phyloP scores from a whole-genome alignment of 2,113 vertebrate genomes.

The Ploceus nigricollis region DNA sequence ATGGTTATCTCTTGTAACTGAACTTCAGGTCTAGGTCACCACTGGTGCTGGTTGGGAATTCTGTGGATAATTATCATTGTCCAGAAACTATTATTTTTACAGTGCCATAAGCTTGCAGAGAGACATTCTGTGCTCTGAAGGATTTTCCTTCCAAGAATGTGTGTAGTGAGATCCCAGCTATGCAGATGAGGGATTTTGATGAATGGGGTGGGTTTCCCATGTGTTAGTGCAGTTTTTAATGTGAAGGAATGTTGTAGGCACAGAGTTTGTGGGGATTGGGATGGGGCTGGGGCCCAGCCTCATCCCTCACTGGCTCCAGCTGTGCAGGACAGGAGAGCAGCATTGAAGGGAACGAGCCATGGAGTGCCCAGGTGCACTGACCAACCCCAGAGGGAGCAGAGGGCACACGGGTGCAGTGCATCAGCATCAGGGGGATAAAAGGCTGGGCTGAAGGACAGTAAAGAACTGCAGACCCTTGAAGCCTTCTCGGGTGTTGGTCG shows the following conservation, averaged over 20 bases:
- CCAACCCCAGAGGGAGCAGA: background rate
- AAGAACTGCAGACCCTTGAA: background rate
- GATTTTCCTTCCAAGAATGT: background rate
- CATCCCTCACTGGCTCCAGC: accelerated
- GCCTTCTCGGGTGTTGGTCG: background rate
- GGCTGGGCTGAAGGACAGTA: background rate
- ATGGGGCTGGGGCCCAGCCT: background rate
- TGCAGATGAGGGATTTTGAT: background rate
- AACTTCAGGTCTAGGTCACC: background rate
- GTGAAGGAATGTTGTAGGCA: background rate
- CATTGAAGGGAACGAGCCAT: background rate
- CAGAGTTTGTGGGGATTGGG: accelerated
- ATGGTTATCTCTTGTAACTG: background rate
- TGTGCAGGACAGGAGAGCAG: background rate
- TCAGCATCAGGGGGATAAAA: background rate
- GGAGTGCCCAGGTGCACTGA: background rate
- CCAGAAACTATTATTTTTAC: background rate
- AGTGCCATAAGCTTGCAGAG: background rate
- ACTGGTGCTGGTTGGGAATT: background rate
- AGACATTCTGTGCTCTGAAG: background rate
- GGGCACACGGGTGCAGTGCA: background rate
- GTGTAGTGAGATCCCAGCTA: background rate
- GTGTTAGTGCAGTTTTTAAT: background rate
- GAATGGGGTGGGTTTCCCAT: background rate
- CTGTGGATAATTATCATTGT: background rate